Evolutionary conservation across 2,888 invertebrate species (phyloP).

Genomic region (Danaus chrysippus): DNA sequence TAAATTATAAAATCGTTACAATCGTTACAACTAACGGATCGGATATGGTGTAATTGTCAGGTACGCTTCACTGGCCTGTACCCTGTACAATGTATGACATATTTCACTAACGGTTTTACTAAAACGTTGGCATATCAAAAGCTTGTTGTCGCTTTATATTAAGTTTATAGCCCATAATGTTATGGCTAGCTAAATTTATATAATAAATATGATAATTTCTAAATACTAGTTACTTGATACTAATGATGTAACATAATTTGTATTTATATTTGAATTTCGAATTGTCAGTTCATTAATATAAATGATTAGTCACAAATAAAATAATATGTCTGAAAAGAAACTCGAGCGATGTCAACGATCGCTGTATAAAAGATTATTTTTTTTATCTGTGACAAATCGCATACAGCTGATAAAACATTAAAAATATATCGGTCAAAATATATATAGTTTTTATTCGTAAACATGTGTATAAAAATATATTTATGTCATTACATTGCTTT

Average conservation of each 20-base stretch:
- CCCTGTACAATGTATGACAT: constrained; percentile 60
- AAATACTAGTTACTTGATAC: no score
- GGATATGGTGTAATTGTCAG: constrained; percentile 58
- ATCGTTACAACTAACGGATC: constrained; percentile 27
- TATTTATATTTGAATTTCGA: no score
- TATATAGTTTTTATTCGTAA: background rate
- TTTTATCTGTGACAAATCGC: background rate
- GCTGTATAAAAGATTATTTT: background rate
- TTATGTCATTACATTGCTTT: no score
- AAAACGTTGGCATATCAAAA: constrained; percentile 19
- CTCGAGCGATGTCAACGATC: background rate
- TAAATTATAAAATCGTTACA: constrained; percentile 10
- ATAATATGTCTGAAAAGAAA: background rate
- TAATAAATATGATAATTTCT: no score
- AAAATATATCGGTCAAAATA: background rate
- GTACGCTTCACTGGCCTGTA: constrained; percentile 49
- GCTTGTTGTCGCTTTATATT: constrained; percentile 14
- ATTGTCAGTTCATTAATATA: constrained; percentile 21
- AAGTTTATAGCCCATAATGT: constrained; percentile 17
- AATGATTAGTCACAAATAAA: no score
- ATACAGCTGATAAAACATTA: constrained; percentile 1
- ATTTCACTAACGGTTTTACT: constrained; percentile 46
- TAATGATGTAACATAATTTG: no score
- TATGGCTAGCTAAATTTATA: constrained; percentile 11
- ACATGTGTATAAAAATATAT: no score